Conservation (phyloP, 2,797 vertebrate species). For the Leptoclinus maculatus region DNA sequence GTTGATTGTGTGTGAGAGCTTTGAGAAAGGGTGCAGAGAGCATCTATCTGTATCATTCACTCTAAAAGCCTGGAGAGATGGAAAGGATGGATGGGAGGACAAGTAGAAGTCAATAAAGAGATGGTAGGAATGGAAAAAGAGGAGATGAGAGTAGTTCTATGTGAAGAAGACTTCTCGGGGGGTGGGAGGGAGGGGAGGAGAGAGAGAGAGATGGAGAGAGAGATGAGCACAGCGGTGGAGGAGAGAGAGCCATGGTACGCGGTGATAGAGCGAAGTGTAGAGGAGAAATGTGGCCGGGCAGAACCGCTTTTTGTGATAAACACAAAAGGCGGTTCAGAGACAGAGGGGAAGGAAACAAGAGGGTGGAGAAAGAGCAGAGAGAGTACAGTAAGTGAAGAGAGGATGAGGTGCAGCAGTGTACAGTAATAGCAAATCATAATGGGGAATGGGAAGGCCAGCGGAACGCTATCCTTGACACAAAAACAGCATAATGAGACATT, state of each 20-base stretch:
- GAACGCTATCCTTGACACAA: slow-evolving; percentile 13
- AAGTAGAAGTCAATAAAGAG: slow-evolving; percentile 82
- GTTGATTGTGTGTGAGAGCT: slow-evolving; percentile 82
- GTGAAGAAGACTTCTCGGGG: slow-evolving; percentile 72
- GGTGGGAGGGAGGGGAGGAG: background rate
- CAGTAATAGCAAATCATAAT: slow-evolving; percentile 34
- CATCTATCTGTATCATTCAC: slow-evolving; percentile 83
- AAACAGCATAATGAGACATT: slow-evolving; percentile 16
- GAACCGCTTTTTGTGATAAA: slow-evolving; percentile 44
- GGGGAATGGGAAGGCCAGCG: slow-evolving; percentile 9
- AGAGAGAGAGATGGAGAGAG: background rate
- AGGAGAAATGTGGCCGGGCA: slow-evolving; percentile 40
- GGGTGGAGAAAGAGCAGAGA: slow-evolving; percentile 28
- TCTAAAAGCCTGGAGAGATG: slow-evolving; percentile 80
- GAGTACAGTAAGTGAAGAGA: slow-evolving; percentile 17
- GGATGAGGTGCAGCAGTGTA: slow-evolving; percentile 20
- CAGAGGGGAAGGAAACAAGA: background rate
- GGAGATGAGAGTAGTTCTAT: slow-evolving; percentile 69
- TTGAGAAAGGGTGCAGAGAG: slow-evolving; percentile 78
- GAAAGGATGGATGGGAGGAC: slow-evolving; percentile 79
- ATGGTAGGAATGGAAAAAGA: slow-evolving; percentile 69
- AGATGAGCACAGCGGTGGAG: slow-evolving; percentile 26
- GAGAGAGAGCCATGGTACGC: slow-evolving; percentile 42
- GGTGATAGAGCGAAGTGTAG: slow-evolving; percentile 44
- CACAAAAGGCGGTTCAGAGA: slow-evolving; percentile 22